Percentiles rank a stretch among this genome's conserved stretches.
These are phyloP conservation scores for Cavia porcellus DNA, from an alignment of 2,113 vertebrate species.

Conservation along the genomic window DNA sequence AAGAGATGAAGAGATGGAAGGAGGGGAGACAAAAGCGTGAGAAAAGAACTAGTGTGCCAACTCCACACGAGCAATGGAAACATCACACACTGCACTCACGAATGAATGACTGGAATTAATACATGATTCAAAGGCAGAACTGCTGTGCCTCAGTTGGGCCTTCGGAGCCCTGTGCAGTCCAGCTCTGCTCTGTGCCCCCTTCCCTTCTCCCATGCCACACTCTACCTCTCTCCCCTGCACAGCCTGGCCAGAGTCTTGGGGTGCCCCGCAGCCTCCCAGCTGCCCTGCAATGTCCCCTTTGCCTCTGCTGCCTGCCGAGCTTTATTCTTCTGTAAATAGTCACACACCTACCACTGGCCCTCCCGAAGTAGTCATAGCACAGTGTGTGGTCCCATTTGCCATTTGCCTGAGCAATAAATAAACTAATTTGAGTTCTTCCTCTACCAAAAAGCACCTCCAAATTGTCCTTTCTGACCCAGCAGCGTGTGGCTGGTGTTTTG, in stretches of 20 bases:
- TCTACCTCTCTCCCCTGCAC: fast-evolving
- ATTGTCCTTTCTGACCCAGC: constrained; percentile 10
- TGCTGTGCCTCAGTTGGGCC: background rate
- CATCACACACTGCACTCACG: background rate
- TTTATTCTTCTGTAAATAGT: constrained; percentile 68
- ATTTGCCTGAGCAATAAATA: background rate
- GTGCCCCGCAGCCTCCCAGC: background rate
- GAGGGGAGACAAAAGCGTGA: background rate
- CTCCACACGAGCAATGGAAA: background rate
- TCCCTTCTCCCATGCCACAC: background rate
- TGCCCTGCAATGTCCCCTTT: background rate
- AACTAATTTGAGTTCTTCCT: constrained; percentile 5
- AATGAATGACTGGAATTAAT: background rate
- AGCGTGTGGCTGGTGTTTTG: background rate
- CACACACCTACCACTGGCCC: constrained; percentile 33
- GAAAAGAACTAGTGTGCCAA: background rate
- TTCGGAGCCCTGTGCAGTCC: background rate
- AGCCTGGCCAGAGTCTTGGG: background rate
- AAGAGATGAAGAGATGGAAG: background rate
- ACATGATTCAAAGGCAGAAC: background rate
- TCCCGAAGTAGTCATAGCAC: background rate
- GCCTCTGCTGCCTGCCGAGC: constrained; percentile 10
- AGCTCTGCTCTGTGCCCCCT: background rate
- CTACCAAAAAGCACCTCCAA: background rate
- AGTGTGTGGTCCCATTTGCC: background rate